Evolutionary conservation across 1,140 invertebrate genomes (phyloP), one percentile per base, ranked within the genome.

Genomic region (Drosophila subobscura): DNA sequence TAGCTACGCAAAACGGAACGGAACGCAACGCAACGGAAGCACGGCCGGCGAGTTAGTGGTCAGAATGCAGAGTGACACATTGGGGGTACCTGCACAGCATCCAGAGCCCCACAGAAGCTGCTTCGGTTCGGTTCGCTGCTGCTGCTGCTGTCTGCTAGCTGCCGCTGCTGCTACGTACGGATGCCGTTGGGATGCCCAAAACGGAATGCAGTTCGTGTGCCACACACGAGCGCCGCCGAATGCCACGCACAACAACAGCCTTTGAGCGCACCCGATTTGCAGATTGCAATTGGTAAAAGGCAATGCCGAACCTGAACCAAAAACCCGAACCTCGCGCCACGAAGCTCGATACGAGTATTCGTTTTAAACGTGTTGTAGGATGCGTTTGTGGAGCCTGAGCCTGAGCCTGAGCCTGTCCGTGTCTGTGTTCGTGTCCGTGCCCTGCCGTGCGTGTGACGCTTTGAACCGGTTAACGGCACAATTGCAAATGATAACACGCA

Each of bases 1-100:
- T 44, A 41, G 22, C 37, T 25, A 10, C 4, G 0, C 22, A 23
- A n/a, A 44, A 46, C 51, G 52, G 10, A 59, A 49, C 23, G 20
- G 29, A 51, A 44, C 33, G 40, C 29, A 74, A 60, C 73, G 74
- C 64, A 77, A 75, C 81, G 89, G 89, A 91, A 88, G 86, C 83
- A 85, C 79, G 79, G 89, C 89, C 89, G 89, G 81, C 89, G 78
- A 89, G 89, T 91, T 84, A 84, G 89, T 91, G 89, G 89, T 91
- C 89, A 91, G 68, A 90, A 91, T 90, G 85, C 85, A 89, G 72
- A 91, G 85, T 89, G 85, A 91, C 89, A 91, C 85, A 89, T 89
- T 72, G 71, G 58, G 46, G 80, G 64, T 77, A 76, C 74, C 70
- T 72, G 70, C 42, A 58, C 57, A 79, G 53, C 56, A 37, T 66